Percentiles rank a stretch among this genome's conserved stretches.
phyloP scores from a whole-genome alignment of 2,797 vertebrate genomes.

The Decapterus maruadsi region DNA sequence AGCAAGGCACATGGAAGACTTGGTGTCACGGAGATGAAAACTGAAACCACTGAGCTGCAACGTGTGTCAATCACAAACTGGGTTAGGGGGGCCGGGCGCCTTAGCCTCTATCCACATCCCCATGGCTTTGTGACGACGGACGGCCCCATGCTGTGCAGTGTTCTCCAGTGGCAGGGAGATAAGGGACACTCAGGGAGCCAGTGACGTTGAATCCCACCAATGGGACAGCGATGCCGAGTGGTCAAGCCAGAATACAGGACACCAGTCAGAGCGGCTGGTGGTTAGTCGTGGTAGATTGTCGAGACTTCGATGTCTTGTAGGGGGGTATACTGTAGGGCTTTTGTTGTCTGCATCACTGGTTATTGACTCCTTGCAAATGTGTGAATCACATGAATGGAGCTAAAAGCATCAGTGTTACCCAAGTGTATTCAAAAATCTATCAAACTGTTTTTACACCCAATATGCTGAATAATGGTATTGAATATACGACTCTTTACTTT shows the following conservation, averaged over 20 bases:
- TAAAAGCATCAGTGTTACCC: not conserved
- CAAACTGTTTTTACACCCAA: not conserved
- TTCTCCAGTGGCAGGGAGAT: not conserved
- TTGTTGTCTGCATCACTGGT: not conserved
- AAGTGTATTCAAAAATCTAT: not conserved
- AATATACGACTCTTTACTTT: not conserved
- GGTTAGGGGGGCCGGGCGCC: not conserved
- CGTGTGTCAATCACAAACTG: conserved; percentile 4
- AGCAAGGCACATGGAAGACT: not conserved
- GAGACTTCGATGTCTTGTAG: not conserved
- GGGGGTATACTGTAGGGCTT: too few species aligned
- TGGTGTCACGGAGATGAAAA: conserved; percentile 17
- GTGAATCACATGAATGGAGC: too few species aligned
- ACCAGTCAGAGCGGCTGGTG: not conserved
- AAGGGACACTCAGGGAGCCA: not conserved
- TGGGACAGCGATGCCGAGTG: not conserved
- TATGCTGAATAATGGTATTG: not conserved
- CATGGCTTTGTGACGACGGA: conserved; percentile 6
- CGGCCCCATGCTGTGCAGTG: not conserved
- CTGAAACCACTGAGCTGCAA: conserved; percentile 22
- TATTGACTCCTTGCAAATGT: too few species aligned
- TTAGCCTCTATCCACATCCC: not conserved
- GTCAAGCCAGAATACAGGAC: not conserved
- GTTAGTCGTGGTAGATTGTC: not conserved
- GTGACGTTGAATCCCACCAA: not conserved